Conservation (phyloP, 2,797 vertebrate genomes). For the Poliocrania exsul region DNA sequence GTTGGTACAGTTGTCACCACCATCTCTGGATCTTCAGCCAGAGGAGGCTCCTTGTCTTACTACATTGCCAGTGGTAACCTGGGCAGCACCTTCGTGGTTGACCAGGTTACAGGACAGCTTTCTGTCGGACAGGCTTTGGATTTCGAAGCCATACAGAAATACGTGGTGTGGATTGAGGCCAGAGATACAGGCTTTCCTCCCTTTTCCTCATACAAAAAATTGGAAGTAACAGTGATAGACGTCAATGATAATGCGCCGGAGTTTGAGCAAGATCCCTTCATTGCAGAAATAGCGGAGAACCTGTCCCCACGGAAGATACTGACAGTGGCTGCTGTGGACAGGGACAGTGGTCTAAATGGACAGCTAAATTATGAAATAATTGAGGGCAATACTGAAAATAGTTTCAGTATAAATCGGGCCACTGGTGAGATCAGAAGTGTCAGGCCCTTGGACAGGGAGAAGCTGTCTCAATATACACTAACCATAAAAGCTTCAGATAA, state of each 20-base stretch:
- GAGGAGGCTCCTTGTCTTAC: constrained; percentile 90
- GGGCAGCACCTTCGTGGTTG: constrained; percentile 89
- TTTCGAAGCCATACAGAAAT: constrained; percentile 92
- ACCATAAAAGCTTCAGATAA: constrained; percentile 90
- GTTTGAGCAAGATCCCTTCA: constrained; percentile 90
- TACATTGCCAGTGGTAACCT: constrained; percentile 96
- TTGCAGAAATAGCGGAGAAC: constrained; percentile 90
- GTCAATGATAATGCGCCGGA: constrained; percentile 92
- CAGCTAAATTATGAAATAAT: constrained; percentile 90
- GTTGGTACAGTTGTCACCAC: constrained; percentile 87
- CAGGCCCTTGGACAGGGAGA: constrained; percentile 91
- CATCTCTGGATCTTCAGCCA: constrained; percentile 85
- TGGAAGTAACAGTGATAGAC: constrained; percentile 89
- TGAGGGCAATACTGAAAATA: constrained; percentile 89
- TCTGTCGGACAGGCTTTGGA: constrained; percentile 86
- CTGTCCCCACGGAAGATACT: constrained; percentile 88
- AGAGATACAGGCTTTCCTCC: constrained; percentile 95
- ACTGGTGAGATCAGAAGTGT: constrained; percentile 91
- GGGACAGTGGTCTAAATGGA: constrained; percentile 91
- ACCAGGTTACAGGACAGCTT: constrained; percentile 92
- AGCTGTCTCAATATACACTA: constrained; percentile 82
- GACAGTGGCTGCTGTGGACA: constrained; percentile 86
- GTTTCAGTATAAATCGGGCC: constrained; percentile 88
- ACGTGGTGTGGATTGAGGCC: constrained; percentile 94
- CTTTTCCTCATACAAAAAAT: constrained; percentile 92